Evolutionary conservation across 1,140 invertebrate species (phyloP), one percentile per base, ranked within the genome.

Genomic region (Elymnias hypermnestra): DNA sequence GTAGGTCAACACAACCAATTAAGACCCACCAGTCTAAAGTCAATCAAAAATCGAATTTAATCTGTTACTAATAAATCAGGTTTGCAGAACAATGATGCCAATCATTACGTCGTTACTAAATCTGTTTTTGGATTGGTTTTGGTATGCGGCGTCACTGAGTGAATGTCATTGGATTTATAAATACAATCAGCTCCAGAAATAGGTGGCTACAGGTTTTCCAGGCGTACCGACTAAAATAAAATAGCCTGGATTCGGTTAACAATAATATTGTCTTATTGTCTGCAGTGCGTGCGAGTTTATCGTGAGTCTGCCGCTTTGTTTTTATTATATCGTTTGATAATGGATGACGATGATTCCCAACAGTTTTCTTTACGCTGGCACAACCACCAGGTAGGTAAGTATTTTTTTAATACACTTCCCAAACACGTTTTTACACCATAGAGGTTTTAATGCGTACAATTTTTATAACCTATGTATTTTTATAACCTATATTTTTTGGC

Each of bases 311-410:
- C 53, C 47, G 53, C 44, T 58, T 53, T 53, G 50, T 41, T 15
- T 50, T 55, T 46, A 56, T 56, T 53, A 72, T 53, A 55, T 66
- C 60, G 52, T 57, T 65, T 61, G 59, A 54, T 54, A 44, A 87
- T 87, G 84, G 86, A 89, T 66, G 83, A 87, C 37, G 87, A 88
- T 62, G 79, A 88, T 57, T 88, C 91, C 64, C 91, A 92, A 77
- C 92, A 94, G 75, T 94, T 94, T 78, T 94, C 92, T 71, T 86
- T 94, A 50, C 88, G 92, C 75, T 94, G 93, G 93, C 92, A 94
- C 77, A 93, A 94, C 83, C 93, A 93, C 77, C 92, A 93, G 87
- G 89, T 90, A 85, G 83, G 79, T 85, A 57, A 84, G 77, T 84
- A 79, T 73, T 68, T 45, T 67, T 53, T 47, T 45, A 45, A 50